Base-by-base conservation (phyloP, 2,113 vertebrate genomes). In the Psammodynastes pulverulentus region DNA sequence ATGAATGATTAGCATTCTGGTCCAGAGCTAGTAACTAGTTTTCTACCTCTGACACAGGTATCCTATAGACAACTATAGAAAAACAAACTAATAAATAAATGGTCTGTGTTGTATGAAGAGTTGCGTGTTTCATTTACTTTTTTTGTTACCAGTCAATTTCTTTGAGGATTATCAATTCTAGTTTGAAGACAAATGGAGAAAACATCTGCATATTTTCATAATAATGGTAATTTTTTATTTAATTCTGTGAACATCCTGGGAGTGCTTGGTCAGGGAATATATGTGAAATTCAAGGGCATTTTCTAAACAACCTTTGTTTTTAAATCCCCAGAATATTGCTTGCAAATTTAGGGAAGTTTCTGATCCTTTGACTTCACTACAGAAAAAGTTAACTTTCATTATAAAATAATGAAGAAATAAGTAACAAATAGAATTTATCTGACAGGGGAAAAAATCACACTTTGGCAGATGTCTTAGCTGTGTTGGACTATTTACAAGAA, bases 391-490 rank as follows among this genome's bases (percentile, higher is more conserved):
- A 95, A 87, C 87, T 93, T 95, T 94, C 92, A 94, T 86, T 17
- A 93, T 92, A 95, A 39, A 91, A 92, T 91, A 94, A 93, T 92
- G 90, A 86, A 92, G 88, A 95, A 94, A 94, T 92, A 95, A 93
- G 96, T 19, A 43, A 93, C 67, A 93, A 91, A 87, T 79, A 93
- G 94, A 95, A 92, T 94, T 86, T 91, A 86, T 90, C 94, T 89
- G 91, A 79, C 94, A 89, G 89, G 91, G 94, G 90, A 29, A 3
- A 86, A 5, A 49, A 48, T 95, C 96, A 92, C 95, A 97, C 94
- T 93, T 0, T 0, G 92, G 94, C 97, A 97, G 97, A 97, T 97
- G 96, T 96, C 95, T 97, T 97, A 96, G 96, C 95, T 97, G 94
- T 92, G 95, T 96, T 92, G 96, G 96, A 96, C 96, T 95, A 95